Evolutionary conservation across 2,113 vertebrate species (phyloP).

Genomic region (Pogonocichla stellata): DNA sequence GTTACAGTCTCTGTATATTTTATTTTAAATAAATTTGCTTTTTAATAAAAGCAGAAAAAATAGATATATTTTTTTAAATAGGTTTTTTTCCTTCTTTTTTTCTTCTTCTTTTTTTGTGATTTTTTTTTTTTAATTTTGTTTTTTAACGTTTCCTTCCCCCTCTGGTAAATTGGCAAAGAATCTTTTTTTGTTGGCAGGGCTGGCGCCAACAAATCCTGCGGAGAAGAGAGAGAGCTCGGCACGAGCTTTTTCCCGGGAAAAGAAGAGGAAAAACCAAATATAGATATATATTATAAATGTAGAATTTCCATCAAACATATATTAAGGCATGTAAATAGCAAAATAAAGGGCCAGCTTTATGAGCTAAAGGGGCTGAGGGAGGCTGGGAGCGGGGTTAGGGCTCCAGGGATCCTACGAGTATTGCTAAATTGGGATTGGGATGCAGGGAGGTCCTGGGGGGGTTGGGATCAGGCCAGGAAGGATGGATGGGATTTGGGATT

Average conservation of each 20-base stretch:
- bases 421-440: constrained; percentile 44
- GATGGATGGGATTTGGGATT: background rate
- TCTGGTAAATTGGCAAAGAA: constrained; percentile 58
- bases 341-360: constrained; percentile 78
- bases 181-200: background rate
- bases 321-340: constrained; percentile 83
- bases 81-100: background rate
- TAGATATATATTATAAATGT: constrained; percentile 67
- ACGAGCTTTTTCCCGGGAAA: constrained; percentile 27
- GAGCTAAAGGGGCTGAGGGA: constrained; percentile 37
- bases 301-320: constrained; percentile 77
- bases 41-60: constrained; percentile 77
- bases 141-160: background rate
- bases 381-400: background rate
- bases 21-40: constrained; percentile 78
- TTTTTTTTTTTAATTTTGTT: too few species aligned
- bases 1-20: constrained; percentile 58
- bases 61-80: constrained; percentile 72
- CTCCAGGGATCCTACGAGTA: constrained; percentile 53
- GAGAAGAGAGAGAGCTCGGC: background rate
- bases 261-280: constrained; percentile 57
- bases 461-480: background rate
- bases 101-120: background rate
- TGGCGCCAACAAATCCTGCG: background rate
- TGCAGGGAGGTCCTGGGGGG: background rate